Base-by-base conservation (phyloP, 2,888 invertebrate genomes). In the Aleiodes alternator region DNA sequence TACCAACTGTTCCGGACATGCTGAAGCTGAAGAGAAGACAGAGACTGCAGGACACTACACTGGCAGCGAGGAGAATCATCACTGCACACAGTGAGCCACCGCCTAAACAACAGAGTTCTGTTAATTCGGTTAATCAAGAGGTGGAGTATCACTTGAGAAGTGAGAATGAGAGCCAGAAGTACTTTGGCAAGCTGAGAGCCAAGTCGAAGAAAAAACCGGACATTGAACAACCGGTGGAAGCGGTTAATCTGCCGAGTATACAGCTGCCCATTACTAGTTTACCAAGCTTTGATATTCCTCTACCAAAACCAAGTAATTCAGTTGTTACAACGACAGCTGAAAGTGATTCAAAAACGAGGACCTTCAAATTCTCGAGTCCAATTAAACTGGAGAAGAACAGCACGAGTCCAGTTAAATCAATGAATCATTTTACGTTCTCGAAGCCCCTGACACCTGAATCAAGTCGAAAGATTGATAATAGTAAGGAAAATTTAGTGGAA, bases 1-100 rank as follows among this genome's bases (percentile, higher is more conserved):
- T 94, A 66, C 94, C 94, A 6, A 92, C 92, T 3, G 92, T 94
- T 83, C 91, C 93, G 3, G 93, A 93, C 81, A 88, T 94, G 75
- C 84, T 94, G 53, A 91, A 92, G 78, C 89, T 94, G 83, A 93
- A 93, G 85, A 90, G 91, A 76, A 92, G 88, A 90, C 92, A 87
- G 90, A 92, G 91, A 61, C 86, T 93, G 69, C 93, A 93, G 82
- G 92, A 91, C 81, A 91, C 92, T 6, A 94, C 94, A 0, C 92
- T 91, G 75, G 90, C 91, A 8, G 93, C 93, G 11, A 90, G 94
- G 50, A 92, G 93, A 84, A 91, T 93, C 66, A 92, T 93, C 90
- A 90, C 90, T 81, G 81, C 88, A 4, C 84, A 81, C 57, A 91
- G 82, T 71, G 75, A 64, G n/a, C 74, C 79, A 12, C 70, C 77